Percentiles rank a stretch among this genome's conserved stretches.
Conservation (phyloP, 1,140 invertebrate genomes). For the Eurosta solidaginis region DNA sequence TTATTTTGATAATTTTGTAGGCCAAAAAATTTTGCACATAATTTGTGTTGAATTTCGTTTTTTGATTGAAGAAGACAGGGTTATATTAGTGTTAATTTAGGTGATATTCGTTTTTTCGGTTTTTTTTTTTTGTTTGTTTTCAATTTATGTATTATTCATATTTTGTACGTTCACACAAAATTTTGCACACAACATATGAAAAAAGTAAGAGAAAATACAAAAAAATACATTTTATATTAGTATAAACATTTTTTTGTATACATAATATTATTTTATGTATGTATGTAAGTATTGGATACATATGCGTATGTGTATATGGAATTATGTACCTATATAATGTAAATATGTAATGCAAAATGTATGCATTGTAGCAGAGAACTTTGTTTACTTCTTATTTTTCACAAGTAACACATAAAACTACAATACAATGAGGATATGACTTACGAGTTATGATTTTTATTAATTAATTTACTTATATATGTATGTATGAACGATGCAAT, state of each 20-base stretch:
- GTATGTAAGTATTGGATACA: background rate
- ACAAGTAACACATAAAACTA: too few species aligned
- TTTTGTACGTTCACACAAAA: conserved; percentile 9
- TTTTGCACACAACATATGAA: background rate
- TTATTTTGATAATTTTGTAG: conserved; percentile 21
- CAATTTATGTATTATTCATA: background rate
- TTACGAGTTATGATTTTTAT: too few species aligned
- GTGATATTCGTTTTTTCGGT: background rate
- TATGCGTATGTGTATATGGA: background rate
- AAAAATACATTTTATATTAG: conserved; percentile 7
- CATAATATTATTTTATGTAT: background rate
- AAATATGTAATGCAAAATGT: too few species aligned
- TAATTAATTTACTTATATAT: too few species aligned
- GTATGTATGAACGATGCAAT: too few species aligned
- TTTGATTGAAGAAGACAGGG: conserved; percentile 10
- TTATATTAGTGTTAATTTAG: background rate
- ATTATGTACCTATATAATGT: too few species aligned
- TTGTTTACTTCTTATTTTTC: too few species aligned
- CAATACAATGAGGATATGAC: too few species aligned
- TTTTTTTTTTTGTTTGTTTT: background rate
- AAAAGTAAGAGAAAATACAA: background rate
- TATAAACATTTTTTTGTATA: background rate
- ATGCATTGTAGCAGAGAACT: too few species aligned
- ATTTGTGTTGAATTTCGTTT: background rate
- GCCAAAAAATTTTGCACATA: conserved; percentile 8